phyloP scores from a whole-genome alignment of 2,797 vertebrate genomes.

The Siniperca scherzeri region DNA sequence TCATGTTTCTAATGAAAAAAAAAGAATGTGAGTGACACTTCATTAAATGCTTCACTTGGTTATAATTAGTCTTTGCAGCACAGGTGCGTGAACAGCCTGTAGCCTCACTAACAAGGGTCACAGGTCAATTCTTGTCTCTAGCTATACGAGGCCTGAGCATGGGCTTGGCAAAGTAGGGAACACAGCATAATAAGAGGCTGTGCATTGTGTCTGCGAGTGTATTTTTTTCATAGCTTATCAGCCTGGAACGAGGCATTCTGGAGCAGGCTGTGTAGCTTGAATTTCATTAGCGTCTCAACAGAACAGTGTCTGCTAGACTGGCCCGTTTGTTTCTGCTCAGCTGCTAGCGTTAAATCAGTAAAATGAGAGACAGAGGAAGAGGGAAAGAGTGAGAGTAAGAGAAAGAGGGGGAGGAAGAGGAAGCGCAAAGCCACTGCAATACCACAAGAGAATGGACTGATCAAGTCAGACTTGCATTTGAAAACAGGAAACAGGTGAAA shows the following conservation, averaged over 20 bases:
- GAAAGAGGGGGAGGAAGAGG: slow-evolving; percentile 29
- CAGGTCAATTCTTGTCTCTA: slow-evolving; percentile 70
- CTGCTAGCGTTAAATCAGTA: slow-evolving; percentile 65
- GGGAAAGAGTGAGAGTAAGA: slow-evolving; percentile 17
- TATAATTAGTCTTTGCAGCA: slow-evolving; percentile 64
- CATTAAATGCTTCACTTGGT: slow-evolving; percentile 63
- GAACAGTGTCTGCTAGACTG: slow-evolving; percentile 77
- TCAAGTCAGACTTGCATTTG: slow-evolving; percentile 36
- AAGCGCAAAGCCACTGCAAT: slow-evolving; percentile 29
- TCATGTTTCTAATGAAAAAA: slow-evolving; percentile 38
- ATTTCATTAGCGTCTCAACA: slow-evolving; percentile 83
- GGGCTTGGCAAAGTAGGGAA: slow-evolving; percentile 61
- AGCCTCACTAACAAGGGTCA: slow-evolving; percentile 69
- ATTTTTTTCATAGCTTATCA: slow-evolving; percentile 74
- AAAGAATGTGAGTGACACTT: slow-evolving; percentile 54
- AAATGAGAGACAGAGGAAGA: slow-evolving; percentile 55
- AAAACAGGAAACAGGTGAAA: slow-evolving; percentile 64
- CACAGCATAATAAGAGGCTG: slow-evolving; percentile 61
- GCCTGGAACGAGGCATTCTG: slow-evolving; percentile 81
- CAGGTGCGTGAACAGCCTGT: slow-evolving; percentile 76
- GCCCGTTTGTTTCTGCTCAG: slow-evolving; percentile 79
- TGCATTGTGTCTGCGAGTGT: slow-evolving; percentile 60
- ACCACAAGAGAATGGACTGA: slow-evolving; percentile 30
- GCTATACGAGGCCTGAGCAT: slow-evolving; percentile 45
- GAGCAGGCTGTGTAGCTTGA: slow-evolving; percentile 76